Evolutionary conservation across 2,797 vertebrate species (phyloP).

Genomic region (Phyllotis vaccarum): DNA sequence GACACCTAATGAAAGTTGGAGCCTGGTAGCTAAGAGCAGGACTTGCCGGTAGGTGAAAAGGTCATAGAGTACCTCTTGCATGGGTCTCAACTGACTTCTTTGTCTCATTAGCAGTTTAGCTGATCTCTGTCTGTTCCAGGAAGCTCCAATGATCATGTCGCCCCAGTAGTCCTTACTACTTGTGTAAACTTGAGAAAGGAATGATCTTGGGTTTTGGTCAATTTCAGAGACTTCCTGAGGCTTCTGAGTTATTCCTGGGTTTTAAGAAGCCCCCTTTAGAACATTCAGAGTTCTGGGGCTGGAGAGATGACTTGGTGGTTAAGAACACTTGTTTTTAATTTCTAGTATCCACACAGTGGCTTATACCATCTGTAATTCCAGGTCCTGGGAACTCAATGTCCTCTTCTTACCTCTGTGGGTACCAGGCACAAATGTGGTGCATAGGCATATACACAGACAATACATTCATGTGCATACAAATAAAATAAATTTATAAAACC

Average conservation of each 20-base stretch:
- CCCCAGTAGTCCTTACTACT: background rate
- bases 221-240: background rate
- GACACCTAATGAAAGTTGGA: background rate
- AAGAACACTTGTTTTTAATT: background rate
- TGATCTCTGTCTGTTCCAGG: background rate
- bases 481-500: background rate
- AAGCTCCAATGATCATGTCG: background rate
- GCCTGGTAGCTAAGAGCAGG: background rate
- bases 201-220: background rate
- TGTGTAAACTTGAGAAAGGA: background rate
- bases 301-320: background rate
- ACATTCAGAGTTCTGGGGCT: background rate
- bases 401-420: background rate
- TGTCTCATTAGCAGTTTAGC: background rate
- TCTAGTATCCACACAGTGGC: background rate
- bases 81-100: no score
- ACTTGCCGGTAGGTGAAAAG: background rate
- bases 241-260: background rate
- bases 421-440: background rate
- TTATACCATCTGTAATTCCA: background rate
- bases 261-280: background rate
- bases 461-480: background rate
- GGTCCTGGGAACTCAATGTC: background rate
- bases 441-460: background rate
- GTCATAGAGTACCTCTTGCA: background rate